Evolutionary conservation across 2,113 vertebrate species (phyloP), one percentile per base, ranked within the genome.

Genomic region (Pelmatolapia mariae): DNA sequence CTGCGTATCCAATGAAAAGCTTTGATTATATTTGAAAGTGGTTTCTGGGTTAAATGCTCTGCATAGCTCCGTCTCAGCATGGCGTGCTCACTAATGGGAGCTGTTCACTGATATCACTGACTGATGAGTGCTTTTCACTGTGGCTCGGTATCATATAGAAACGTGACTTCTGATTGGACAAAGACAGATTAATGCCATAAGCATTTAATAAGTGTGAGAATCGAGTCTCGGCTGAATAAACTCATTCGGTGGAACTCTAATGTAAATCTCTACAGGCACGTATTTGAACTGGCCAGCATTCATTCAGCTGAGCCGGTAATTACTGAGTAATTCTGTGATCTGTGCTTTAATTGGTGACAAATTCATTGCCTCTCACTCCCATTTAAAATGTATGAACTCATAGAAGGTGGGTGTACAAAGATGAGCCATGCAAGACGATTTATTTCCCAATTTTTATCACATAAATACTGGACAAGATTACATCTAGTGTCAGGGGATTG

Each of bases 171-270:
- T 80, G 78, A 90, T 84, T 87, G 85, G 88, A 91, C 80, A 85
- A 83, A 86, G 87, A 84, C 15, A 90, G 85, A 94, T 93, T 79
- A 92, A 92, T 71, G 85, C 81, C 68, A 38, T 45, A 4, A 73
- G 87, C 57, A 3, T 57, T 90, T 93, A 94, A 94, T 91, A 89
- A 81, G 86, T 85, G 83, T 92, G 89, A 94, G 93, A 95, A 93
- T 66, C 4, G 22, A 86, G 47, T 83, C 79, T 29, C 43, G 13
- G 80, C 84, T 90, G 86, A 94, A 82, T 88, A 11, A 87, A 91
- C 79, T 87, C 18, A 86, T 93, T 85, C 52, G 9, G 66, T 19
- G 43, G 11, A 86, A 36, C 33, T 59, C 15, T 66, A 83, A 92
- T 89, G 71, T 87, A 53, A 89, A 85, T 87, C 54, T 82, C 86